Base-by-base conservation (phyloP, 2,888 invertebrate species). In the Nemotelus nigrinus region DNA sequence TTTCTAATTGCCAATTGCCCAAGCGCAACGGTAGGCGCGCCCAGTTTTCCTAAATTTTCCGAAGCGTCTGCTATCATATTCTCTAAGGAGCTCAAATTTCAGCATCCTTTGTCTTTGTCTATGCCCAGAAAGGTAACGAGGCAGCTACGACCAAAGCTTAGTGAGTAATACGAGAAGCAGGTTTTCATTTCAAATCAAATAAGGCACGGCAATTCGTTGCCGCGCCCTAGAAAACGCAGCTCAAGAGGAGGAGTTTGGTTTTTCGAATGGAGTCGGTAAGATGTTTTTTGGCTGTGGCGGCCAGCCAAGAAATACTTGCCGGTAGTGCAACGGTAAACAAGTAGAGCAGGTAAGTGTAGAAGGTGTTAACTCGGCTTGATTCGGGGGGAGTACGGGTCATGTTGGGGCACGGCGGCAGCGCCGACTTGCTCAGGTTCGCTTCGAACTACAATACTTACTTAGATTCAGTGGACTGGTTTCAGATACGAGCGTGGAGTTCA, bases 11-110 rank as follows among this genome's bases (percentile, higher is more conserved):
- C 25, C 25, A 25, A 25, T 25, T 25, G 25, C 25, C 25, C 47
- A 65, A 76, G 45, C 43, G 55, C 64, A 76, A 64, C 44, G 65
- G 65, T 76, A 57, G 76, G 65, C 65, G 65, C 64, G 60, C 57
- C 76, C 76, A 53, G 65, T 65, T 76, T 76, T 57, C 65, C 65
- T 25, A 25, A 25, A 25, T 25, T 25, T 25, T 25, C 25, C 25
- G 44, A 10, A 44, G 43, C 48, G 48, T 57, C 60, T 25, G 25
- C 25, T 25, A 25, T 25, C 25, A 25, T 25, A n/a, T n/a, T n/a
- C n/a, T n/a, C n/a, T n/a, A 25, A 25, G 25, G 25, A 60, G 41
- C n/a, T 60, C 60, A 41, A n/a, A 41, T 60, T 41, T 60, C 41
- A 25, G 25, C 60, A 60, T n/a, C 25, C 2, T 2, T 67, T 39